Base-by-base conservation (phyloP, 1,140 invertebrate species). In the Polyergus mexicanus region DNA sequence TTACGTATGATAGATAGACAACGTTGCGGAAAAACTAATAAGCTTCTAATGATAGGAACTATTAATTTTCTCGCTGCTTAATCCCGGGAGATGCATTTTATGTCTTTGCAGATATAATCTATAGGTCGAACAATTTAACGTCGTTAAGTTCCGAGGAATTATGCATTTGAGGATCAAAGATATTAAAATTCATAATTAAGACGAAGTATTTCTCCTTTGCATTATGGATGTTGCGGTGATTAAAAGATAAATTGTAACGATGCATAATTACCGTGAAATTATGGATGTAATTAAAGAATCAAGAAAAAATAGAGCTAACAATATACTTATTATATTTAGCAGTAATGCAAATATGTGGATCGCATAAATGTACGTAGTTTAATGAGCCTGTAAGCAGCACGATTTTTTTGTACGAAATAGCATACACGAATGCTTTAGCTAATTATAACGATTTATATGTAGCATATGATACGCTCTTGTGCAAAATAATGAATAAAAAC, bases 161-260 rank as follows among this genome's bases (percentile, higher is more conserved):
- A 22, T 1, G n/a, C 28, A 10, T 78, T 5, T 8, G n/a, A 16
- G n/a, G 8, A 38, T 78, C n/a, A 41, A 7, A 58, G 41, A 47
- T 65, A 65, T 65, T 77, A 77, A 63, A 28, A 51, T 65, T 56
- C 22, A 41, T 80, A 80, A 80, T 80, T 80, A 10, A 69, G 22
- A 69, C 11, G 56, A 28, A 80, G 22, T 13, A 10, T 56, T 69
- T 13, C n/a, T 28, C 1, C 4, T 41, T 22, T 13, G 13, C 13
- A 10, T 68, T 32, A n/a, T 25, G 22, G 13, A 80, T 32, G n/a
- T 80, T 7, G n/a, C 8, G 13, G 62, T 22, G 22, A 58, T 80
- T 80, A 66, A 47, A 56, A n/a, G 22, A 16, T 38, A 78, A 78
- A 41, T 56, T 56, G 10, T 58, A n/a, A 0, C 32, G n/a, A 69